Evolutionary conservation across 1,140 invertebrate genomes (phyloP), one percentile per base, ranked within the genome.

Genomic region (Brachionus koreanus): DNA sequence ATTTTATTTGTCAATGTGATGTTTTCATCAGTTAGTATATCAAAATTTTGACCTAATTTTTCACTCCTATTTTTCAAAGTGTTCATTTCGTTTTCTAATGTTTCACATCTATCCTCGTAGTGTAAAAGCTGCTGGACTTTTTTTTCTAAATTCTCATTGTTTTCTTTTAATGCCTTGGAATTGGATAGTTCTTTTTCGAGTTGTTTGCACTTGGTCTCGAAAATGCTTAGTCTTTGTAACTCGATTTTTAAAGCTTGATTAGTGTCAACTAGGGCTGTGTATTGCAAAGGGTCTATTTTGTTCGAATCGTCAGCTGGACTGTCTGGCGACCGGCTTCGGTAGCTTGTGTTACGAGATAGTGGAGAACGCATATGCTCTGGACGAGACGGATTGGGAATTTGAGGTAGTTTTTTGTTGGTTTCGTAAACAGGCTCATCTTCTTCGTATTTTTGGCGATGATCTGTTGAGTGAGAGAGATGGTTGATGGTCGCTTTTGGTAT

Each of bases 241-340:
- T 82, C 79, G 10, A 29, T 52, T 52, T 69, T 65, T 35, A 82
- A 37, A n/a, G 79, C 79, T 72, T 82, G 57, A 49, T 82, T 82
- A 0, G 79, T 82, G 4, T 82, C 79, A 13, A 67, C 42, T 12
- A 82, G 42, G n/a, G 79, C 79, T 19, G 39, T 82, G 61, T 49
- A 82, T 16, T 82, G 61, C n/a, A 82, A 29, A n/a, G 61, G 61
- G 25, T 82, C 79, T 5, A 82, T 82, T 79, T 74, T 46, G 39
- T 46, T 74, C 0, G 37, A 4, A 16, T 46, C 42, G 1, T 74
- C 69, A 9, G 39, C 19, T 3, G 69, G 69, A 9, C 16, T 74
- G 16, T 74, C 69, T 16, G 69, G 69, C 33, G 69, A 74, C 43
- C 19, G 49, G n/a, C 76, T 61, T 13, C 76, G 76, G 16, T 42